Evolutionary conservation across 2,888 invertebrate genomes (phyloP).

Genomic region (Erebia epiphron): DNA sequence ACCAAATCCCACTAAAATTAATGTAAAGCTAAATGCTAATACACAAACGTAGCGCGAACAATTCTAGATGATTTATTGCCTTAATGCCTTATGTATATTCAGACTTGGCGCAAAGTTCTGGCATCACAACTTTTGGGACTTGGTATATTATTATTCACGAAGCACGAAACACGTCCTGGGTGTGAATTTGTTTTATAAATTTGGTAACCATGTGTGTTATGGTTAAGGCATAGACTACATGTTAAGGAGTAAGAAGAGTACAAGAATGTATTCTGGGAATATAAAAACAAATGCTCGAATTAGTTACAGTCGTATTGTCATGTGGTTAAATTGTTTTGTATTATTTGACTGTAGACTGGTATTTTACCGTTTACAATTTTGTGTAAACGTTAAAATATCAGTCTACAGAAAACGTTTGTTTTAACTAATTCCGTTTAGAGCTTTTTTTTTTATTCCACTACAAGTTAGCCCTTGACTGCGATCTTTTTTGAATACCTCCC

Average conservation of each 20-base stretch:
- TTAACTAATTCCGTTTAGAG: no score
- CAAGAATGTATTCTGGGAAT: background rate
- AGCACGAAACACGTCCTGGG: background rate
- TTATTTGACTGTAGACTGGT: no score
- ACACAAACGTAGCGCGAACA: slow-evolving; percentile 32
- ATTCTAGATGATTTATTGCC: slow-evolving; percentile 37
- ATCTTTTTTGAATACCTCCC: no score
- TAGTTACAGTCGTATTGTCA: no score
- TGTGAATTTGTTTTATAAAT: slow-evolving; percentile 10
- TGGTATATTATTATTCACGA: slow-evolving; percentile 1
- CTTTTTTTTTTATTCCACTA: no score
- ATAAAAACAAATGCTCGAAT: no score
- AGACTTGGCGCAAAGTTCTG: slow-evolving; percentile 11
- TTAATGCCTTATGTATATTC: slow-evolving; percentile 21
- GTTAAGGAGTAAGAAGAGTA: background rate
- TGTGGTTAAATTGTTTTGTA: no score
- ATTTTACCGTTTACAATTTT: no score
- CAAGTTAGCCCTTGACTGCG: no score
- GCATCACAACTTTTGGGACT: slow-evolving; percentile 12
- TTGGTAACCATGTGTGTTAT: background rate
- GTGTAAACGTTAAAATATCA: no score
- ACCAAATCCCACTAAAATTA: background rate
- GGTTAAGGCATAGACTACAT: background rate
- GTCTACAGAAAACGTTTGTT: no score
- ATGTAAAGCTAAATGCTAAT: background rate